Conservation (phyloP, 1,140 invertebrate species). For the Megathymus violae region DNA sequence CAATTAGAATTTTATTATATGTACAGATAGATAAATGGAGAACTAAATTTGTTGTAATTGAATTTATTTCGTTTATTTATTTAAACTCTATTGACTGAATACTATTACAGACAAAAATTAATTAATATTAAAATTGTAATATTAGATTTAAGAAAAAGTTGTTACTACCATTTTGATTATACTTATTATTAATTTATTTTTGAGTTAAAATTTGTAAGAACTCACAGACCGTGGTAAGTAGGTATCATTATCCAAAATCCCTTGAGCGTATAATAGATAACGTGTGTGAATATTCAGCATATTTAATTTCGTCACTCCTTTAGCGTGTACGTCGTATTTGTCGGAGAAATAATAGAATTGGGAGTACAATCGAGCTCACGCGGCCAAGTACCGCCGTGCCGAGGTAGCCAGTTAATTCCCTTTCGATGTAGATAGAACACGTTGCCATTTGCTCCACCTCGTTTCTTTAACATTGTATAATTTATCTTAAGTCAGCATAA, state of each 20-base stretch:
- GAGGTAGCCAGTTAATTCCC: conserved; percentile 68
- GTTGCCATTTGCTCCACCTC: conserved; percentile 55
- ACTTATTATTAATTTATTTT: no score
- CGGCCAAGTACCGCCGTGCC: conserved; percentile 39
- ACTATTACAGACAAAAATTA: no score
- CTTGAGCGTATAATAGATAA: not conserved
- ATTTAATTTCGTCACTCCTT: not conserved
- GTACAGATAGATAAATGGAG: no score
- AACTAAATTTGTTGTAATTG: no score
- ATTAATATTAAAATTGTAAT: no score
- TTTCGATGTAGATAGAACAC: conserved; percentile 74
- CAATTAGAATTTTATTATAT: no score
- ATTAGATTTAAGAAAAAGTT: no score
- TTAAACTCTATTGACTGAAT: no score
- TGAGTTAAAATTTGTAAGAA: no score
- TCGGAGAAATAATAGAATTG: conserved; percentile 44
- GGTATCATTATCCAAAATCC: not conserved
- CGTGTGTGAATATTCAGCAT: not conserved
- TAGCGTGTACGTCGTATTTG: conserved; percentile 7
- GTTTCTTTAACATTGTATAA: conserved; percentile 64
- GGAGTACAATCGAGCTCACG: conserved; percentile 34
- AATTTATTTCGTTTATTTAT: no score
- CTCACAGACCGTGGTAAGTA: no score
- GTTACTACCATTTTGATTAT: no score
- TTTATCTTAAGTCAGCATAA: conserved; percentile 47